phyloP scores from a whole-genome alignment of 2,888 invertebrate species.

The Melipona beecheii region DNA sequence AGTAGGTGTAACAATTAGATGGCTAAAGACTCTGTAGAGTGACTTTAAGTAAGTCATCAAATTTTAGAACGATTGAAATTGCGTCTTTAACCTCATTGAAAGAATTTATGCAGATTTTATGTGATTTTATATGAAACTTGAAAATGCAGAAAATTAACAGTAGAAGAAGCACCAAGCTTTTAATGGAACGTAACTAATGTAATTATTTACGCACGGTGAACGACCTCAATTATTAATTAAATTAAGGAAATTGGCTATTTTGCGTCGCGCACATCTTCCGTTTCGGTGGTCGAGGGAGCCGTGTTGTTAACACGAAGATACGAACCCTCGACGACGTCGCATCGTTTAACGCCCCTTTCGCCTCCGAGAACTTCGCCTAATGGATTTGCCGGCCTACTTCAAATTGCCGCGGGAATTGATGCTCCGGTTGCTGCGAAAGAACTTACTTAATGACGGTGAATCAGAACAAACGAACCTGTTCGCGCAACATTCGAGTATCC shows the following conservation, averaged over 20 bases:
- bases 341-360: constrained; percentile 71
- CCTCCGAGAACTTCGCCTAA: constrained; percentile 71
- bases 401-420: constrained; percentile 69
- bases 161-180: too few relatives aligned
- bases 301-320: constrained; percentile 69
- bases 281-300: constrained; percentile 61
- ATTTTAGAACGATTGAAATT: too few relatives aligned
- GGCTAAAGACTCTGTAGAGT: too few relatives aligned
- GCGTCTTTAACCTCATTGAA: too few relatives aligned
- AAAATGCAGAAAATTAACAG: too few relatives aligned
- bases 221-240: too few relatives aligned
- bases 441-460: constrained; percentile 65
- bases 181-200: too few relatives aligned
- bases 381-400: constrained; percentile 72
- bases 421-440: constrained; percentile 61
- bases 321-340: constrained; percentile 69
- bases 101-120: too few relatives aligned
- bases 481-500: constrained; percentile 39
- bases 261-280: constrained; percentile 34
- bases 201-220: too few relatives aligned
- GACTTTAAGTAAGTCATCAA: too few relatives aligned
- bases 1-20: too few relatives aligned
- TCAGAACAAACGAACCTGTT: constrained; percentile 59
- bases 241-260: not conserved
- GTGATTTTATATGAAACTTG: too few relatives aligned